Evolutionary conservation across 2,113 vertebrate species (phyloP).

Genomic region (Semnornis frantzii): DNA sequence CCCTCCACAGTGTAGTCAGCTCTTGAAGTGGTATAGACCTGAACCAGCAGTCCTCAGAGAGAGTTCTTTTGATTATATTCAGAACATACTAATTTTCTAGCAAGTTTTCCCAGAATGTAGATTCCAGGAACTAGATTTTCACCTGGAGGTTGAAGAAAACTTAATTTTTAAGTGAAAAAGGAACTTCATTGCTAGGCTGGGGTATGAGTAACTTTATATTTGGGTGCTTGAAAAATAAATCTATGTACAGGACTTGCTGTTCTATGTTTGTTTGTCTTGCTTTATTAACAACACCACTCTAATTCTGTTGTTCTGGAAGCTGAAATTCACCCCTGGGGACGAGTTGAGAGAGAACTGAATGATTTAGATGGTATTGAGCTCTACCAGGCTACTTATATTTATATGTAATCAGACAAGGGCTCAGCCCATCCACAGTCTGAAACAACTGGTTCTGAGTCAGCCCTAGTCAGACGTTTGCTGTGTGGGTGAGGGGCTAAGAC

Average conservation of each 20-base stretch:
- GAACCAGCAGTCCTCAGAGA: background rate
- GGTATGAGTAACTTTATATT: background rate
- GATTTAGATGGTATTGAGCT: background rate
- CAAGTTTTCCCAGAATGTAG: background rate
- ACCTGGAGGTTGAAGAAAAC: background rate
- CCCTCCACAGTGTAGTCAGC: rapidly evolving
- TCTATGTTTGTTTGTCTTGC: background rate
- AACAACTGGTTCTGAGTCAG: background rate
- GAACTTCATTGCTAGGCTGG: background rate
- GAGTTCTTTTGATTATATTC: background rate
- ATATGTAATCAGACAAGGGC: background rate
- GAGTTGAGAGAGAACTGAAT: background rate
- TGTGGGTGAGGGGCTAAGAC: rapidly evolving
- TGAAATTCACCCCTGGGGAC: background rate
- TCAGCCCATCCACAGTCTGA: background rate
- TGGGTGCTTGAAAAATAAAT: background rate
- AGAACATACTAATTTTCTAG: background rate
- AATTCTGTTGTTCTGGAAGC: background rate
- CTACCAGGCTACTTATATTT: background rate
- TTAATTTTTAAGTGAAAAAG: background rate
- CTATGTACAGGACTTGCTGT: background rate
- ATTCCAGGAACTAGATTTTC: background rate
- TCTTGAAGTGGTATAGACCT: background rate
- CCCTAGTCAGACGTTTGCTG: background rate
- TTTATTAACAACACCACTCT: background rate